Evolutionary conservation across 1,140 invertebrate genomes (phyloP).

Genomic region (Aphelenchoides besseyi): DNA sequence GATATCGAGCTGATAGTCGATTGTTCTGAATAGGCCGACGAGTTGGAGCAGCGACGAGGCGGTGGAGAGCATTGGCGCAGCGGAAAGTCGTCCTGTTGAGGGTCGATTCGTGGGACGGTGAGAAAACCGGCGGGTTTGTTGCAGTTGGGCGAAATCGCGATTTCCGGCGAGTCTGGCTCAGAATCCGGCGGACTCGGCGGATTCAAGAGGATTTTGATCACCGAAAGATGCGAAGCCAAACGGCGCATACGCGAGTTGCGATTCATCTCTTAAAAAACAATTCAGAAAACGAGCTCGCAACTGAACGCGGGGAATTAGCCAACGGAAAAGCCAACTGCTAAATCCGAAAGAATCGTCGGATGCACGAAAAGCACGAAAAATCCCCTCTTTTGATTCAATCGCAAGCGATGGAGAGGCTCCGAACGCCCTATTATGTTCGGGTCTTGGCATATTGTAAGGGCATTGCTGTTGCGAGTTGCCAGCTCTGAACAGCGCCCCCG

Average conservation of each 20-base stretch:
- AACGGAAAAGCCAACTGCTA: no score
- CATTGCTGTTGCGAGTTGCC: no score
- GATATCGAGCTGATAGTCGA: slow-evolving; percentile 47
- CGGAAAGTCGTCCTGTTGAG: slow-evolving; percentile 16
- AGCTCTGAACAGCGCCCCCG: no score
- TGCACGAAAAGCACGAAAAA: no score
- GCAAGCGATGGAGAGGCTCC: no score
- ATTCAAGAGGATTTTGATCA: slow-evolving; percentile 45
- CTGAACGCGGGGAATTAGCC: no score
- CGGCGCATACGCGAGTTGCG: slow-evolving; percentile 37
- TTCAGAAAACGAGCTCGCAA: no score
- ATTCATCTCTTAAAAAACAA: not conserved
- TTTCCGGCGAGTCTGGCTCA: slow-evolving; percentile 35
- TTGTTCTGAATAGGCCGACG: slow-evolving; percentile 49
- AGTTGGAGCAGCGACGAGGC: slow-evolving; percentile 39
- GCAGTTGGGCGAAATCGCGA: slow-evolving; percentile 17
- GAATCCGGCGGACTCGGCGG: slow-evolving; percentile 41
- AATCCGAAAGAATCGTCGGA: no score
- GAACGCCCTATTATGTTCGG: no score
- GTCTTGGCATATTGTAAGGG: no score
- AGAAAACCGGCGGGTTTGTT: slow-evolving; percentile 24
- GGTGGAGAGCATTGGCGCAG: slow-evolving; percentile 49
- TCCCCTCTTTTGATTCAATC: no score
- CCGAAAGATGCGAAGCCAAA: slow-evolving; percentile 46
- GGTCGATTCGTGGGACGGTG: slow-evolving; percentile 34